Evolutionary conservation across 2,113 vertebrate genomes (phyloP), one percentile per base, ranked within the genome.

Genomic region (Melanotaenia duboulayi): DNA sequence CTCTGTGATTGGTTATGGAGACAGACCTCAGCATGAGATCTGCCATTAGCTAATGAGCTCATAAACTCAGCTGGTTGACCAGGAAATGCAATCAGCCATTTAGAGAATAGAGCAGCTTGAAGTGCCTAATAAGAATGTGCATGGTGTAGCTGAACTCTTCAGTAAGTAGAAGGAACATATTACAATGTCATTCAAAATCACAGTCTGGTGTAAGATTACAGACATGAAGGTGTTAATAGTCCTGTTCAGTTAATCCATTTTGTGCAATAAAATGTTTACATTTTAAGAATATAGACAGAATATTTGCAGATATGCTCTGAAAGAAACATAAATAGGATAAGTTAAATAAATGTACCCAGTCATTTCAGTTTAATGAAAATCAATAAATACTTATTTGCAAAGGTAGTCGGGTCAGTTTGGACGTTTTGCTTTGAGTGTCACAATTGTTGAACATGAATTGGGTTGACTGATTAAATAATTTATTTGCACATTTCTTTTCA

Each of bases 41-140:
- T 69, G 59, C 89, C 89, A 93, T 93, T 91, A 90, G 87, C 87
- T 92, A 93, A 92, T 91, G 90, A 87, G 81, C 87, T 89, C 87
- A 85, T 90, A 90, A 90, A 90, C 65, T 83, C 63, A 64, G 80
- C 75, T 80, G 76, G 80, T 83, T 86, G 86, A 89, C 71, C 78
- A 90, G 83, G 68, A 90, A 87, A 87, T 75, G 71, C 73, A 82
- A 71, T 71, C 68, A 72, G 68, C 81, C 61, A 63, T 79, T 76
- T 74, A 66, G 66, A 76, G 65, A 66, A 58, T 25, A 23, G 35
- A 76, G 70, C 64, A 52, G 52, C 75, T 81, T 49, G n/a, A 74
- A 83, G 63, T 72, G 23, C 59, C 49, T 65, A 71, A 49, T 16
- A 57, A 72, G 44, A 71, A 56, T 81, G 59, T 71, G 24, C 22